Evolutionary conservation across 1,140 invertebrate genomes (phyloP).

Genomic region (Zaprionus tsacasi): DNA sequence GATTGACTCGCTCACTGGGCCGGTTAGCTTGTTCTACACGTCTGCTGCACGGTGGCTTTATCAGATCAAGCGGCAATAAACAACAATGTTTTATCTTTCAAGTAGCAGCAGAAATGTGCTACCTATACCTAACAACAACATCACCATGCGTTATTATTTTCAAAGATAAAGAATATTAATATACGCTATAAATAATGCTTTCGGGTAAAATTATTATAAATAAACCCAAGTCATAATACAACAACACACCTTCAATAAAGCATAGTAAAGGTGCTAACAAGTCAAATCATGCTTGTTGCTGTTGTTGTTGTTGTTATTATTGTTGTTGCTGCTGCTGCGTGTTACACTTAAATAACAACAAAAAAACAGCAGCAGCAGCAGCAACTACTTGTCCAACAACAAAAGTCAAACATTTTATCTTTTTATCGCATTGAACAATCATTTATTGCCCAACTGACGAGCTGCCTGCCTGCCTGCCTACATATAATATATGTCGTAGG

Average conservation of each 20-base stretch:
- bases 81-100: constrained; percentile 84
- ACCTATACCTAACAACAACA: constrained; percentile 64
- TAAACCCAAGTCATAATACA: constrained; percentile 63
- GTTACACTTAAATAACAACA: constrained; percentile 64
- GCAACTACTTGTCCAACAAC: constrained; percentile 53
- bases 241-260: constrained; percentile 24
- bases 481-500: constrained; percentile 12
- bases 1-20: constrained; percentile 18
- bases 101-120: constrained; percentile 83
- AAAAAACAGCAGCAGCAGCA: constrained; percentile 42
- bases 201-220: constrained; percentile 77
- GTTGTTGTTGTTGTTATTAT: constrained; percentile 33
- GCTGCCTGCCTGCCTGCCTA: constrained; percentile 32
- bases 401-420: constrained; percentile 81
- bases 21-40: constrained; percentile 66
- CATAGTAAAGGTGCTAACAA: constrained; percentile 72
- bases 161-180: constrained; percentile 84
- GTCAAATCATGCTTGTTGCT: constrained; percentile 55
- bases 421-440: constrained; percentile 82
- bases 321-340: constrained; percentile 51
- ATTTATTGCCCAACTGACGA: constrained; percentile 75
- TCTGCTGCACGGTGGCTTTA: constrained; percentile 82
- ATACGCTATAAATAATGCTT: constrained; percentile 82
- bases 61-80: constrained; percentile 83
- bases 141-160: constrained; percentile 65